Conservation (phyloP, 2,888 invertebrate species). For the Eurytoma adleriae region DNA sequence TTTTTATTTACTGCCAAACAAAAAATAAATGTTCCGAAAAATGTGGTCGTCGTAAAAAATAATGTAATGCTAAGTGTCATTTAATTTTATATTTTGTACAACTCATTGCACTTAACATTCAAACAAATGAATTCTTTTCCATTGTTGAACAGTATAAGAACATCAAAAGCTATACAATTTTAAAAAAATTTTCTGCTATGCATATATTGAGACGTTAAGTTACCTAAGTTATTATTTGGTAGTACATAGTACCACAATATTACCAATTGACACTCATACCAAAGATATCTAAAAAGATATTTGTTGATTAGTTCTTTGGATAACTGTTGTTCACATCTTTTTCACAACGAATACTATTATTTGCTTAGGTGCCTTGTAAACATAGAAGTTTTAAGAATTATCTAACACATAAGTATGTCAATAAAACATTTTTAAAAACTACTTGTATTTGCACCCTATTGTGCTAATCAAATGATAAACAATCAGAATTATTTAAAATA, state of each 20-base stretch:
- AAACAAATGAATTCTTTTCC: background rate
- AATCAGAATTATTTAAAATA: too few relatives aligned
- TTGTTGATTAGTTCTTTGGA: constrained; percentile 20
- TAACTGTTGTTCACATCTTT: constrained; percentile 11
- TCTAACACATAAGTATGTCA: constrained; percentile 19
- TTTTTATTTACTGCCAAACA: too few relatives aligned
- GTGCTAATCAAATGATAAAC: constrained; percentile 11
- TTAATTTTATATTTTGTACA: background rate
- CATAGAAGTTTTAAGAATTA: constrained; percentile 4
- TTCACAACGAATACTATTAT: constrained; percentile 13
- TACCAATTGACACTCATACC: constrained; percentile 30
- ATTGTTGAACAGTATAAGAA: background rate
- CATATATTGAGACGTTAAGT: background rate
- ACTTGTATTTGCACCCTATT: constrained; percentile 27
- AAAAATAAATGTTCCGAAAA: too few relatives aligned
- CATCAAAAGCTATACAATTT: constrained; percentile 35
- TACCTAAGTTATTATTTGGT: background rate
- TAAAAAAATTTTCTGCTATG: background rate
- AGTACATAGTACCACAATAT: background rate
- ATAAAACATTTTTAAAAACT: background rate
- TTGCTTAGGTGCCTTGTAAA: constrained; percentile 40
- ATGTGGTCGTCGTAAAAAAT: too few relatives aligned
- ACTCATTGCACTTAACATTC: constrained; percentile 17
- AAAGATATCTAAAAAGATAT: constrained; percentile 23
- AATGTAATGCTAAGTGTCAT: too few relatives aligned